These are phyloP conservation scores for Tetragonula clypearis DNA, from an alignment of 1,140 invertebrate genomes.

Conservation along the genomic window DNA sequence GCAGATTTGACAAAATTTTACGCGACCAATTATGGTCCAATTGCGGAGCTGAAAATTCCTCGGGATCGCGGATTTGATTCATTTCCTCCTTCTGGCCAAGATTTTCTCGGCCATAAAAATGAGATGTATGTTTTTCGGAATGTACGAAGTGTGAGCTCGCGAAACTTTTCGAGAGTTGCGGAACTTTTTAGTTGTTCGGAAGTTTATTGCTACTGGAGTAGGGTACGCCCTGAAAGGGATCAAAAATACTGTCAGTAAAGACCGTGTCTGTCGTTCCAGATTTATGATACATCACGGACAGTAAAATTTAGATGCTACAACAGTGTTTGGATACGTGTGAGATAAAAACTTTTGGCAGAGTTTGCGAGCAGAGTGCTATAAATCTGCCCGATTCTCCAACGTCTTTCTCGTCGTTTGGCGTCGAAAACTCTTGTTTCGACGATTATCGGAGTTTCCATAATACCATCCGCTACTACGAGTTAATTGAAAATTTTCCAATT, in stretches of 20 bases:
- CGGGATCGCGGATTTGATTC: not conserved
- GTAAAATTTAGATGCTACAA: not conserved
- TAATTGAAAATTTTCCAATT: not conserved
- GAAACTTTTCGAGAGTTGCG: not conserved
- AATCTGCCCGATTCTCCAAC: not conserved
- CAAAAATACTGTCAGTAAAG: not conserved
- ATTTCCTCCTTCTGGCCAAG: not conserved
- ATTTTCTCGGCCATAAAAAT: not conserved
- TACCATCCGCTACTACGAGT: too few relatives aligned
- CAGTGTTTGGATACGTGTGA: not conserved
- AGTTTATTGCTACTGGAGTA: not conserved
- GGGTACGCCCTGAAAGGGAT: not conserved
- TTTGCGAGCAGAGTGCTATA: not conserved
- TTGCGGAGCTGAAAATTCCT: not conserved
- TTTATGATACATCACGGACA: not conserved
- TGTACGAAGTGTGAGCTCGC: not conserved
- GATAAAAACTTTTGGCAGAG: not conserved
- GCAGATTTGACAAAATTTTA: not conserved
- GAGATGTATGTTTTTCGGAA: not conserved
- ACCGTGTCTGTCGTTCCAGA: not conserved
- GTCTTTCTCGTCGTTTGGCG: not conserved
- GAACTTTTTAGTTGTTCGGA: not conserved
- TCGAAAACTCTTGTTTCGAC: not conserved
- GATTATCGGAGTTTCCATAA: not conserved
- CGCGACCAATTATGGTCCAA: not conserved